Conservation (phyloP, 2,797 vertebrate genomes). For the Gallinago nigripennis region DNA sequence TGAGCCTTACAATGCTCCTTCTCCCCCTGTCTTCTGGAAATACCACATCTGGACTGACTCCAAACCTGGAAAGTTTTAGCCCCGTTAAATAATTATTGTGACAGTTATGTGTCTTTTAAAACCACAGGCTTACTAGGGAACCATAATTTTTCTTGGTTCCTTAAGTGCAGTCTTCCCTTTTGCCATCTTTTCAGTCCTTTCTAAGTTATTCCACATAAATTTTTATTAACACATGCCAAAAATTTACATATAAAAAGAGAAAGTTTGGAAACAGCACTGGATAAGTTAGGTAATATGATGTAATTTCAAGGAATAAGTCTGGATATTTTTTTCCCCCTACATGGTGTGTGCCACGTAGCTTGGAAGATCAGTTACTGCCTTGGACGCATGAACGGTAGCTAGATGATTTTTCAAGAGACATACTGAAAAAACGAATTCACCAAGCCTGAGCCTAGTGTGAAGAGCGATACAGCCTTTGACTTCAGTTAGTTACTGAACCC, state of each 20-base stretch:
- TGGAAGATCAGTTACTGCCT: neutral
- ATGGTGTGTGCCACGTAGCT: constrained; percentile 32
- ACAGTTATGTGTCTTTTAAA: neutral
- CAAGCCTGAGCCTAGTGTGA: neutral
- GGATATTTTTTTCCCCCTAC: neutral
- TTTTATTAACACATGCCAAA: neutral
- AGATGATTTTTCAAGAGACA: neutral
- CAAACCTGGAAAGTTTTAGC: neutral
- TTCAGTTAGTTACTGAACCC: neutral
- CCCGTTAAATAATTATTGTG: neutral
- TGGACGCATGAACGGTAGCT: neutral
- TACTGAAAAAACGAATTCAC: neutral
- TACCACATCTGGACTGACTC: neutral
- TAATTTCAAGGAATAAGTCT: constrained; percentile 35
- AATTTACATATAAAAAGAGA: neutral
- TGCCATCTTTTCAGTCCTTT: neutral
- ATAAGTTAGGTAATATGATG: constrained; percentile 33
- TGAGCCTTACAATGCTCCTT: neutral
- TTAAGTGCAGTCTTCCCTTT: neutral
- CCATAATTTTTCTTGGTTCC: neutral
- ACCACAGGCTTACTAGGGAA: neutral
- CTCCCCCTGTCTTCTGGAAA: neutral
- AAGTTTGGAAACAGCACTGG: constrained; percentile 31
- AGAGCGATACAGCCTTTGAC: neutral
- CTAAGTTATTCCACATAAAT: constrained; percentile 10